These are phyloP conservation scores for Fragum fragum DNA, from an alignment of 2,888 invertebrate genomes.

Conservation along the genomic window DNA sequence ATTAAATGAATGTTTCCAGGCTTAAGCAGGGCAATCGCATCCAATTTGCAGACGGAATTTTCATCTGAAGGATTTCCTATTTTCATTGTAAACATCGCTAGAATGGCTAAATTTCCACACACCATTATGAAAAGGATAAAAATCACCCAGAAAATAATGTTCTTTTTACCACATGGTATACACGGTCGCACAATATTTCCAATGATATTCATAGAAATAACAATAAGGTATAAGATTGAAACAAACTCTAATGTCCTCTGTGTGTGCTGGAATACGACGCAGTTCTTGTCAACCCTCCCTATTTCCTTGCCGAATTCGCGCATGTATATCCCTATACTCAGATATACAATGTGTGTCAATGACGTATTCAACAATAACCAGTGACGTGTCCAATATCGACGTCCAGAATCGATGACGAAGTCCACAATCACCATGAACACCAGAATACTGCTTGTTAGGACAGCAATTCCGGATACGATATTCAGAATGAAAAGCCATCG, in stretches of 20 bases:
- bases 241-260: constrained; percentile 60
- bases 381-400: constrained; percentile 57
- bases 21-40: constrained; percentile 21
- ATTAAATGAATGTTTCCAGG: constrained; percentile 41
- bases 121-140: constrained; percentile 59
- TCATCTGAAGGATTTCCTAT: constrained; percentile 26
- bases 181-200: constrained; percentile 31
- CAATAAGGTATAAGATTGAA: constrained; percentile 41
- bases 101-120: constrained; percentile 53
- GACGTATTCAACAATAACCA: constrained; percentile 61
- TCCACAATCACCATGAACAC: constrained; percentile 62
- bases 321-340: constrained; percentile 54
- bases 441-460: constrained; percentile 57
- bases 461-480: constrained; percentile 59
- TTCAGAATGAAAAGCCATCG: constrained; percentile 55
- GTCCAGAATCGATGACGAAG: constrained; percentile 53
- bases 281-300: constrained; percentile 37
- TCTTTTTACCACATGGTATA: constrained; percentile 41
- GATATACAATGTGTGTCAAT: constrained; percentile 50
- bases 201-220: constrained; percentile 51
- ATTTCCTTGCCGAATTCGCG: constrained; percentile 39
- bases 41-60: constrained; percentile 28
- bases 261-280: constrained; percentile 55
- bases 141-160: constrained; percentile 56
- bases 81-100: constrained; percentile 54